Percentiles rank a stretch among this genome's conserved stretches.
Evolutionary conservation across 2,797 vertebrate species (phyloP).

Genomic region (Lerista edwardsae): DNA sequence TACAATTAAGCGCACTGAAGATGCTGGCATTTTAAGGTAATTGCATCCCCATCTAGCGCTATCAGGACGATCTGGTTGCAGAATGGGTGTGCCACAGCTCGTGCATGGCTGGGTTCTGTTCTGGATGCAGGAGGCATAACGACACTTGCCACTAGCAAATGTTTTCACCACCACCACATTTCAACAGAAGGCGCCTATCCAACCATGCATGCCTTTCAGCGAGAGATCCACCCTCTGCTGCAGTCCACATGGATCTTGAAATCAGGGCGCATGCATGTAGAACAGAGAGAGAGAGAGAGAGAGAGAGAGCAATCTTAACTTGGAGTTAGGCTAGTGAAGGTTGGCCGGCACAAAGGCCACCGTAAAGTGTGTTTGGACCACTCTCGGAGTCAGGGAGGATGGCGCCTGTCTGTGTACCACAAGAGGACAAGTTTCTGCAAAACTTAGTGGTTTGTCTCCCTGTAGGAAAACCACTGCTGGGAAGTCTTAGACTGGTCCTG

Average conservation of each 20-base stretch:
- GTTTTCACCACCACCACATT: not conserved
- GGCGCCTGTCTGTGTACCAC: no score
- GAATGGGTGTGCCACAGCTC: not conserved
- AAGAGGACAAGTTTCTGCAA: no score
- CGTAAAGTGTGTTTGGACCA: no score
- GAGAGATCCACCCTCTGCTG: not conserved
- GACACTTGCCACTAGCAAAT: not conserved
- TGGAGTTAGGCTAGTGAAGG: no score
- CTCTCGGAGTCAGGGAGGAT: no score
- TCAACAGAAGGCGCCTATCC: not conserved
- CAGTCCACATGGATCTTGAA: not conserved
- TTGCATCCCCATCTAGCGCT: constrained; percentile 19
- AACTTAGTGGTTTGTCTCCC: no score
- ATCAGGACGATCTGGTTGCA: not conserved
- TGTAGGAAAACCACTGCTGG: no score
- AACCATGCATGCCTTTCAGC: not conserved
- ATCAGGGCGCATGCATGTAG: not conserved
- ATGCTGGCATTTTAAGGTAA: constrained; percentile 43
- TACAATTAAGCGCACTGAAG: constrained; percentile 54
- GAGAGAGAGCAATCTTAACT: no score
- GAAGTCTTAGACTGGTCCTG: no score
- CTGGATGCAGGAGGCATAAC: not conserved
- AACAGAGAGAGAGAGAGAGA: no score
- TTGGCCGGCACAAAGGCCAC: no score
- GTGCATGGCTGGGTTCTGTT: not conserved